phyloP scores from a whole-genome alignment of 2,113 vertebrate species.

The Falcunculus frontatus region DNA sequence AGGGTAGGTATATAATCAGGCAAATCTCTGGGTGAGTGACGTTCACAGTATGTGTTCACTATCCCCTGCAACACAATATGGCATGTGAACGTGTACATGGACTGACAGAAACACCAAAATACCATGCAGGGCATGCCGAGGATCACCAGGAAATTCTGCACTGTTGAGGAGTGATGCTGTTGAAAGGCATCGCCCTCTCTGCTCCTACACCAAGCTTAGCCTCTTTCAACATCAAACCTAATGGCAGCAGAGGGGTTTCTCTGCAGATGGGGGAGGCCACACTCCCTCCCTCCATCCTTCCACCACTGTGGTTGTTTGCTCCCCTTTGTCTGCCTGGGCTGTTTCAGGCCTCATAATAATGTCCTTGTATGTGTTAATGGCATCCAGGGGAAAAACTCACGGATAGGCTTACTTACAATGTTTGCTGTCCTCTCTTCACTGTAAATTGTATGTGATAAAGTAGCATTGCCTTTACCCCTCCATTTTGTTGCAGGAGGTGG shows the following conservation, averaged over 20 bases:
- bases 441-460: background rate
- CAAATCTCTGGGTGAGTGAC: background rate
- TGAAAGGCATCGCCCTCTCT: background rate
- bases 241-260: background rate
- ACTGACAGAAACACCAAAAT: constrained; percentile 29
- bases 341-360: background rate
- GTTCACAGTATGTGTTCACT: background rate
- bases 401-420: background rate
- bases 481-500: constrained; percentile 50
- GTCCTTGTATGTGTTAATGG: background rate
- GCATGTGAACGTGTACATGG: background rate
- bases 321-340: background rate
- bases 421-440: background rate
- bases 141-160: constrained; percentile 6
- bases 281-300: background rate
- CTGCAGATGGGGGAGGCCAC: background rate
- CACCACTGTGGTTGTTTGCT: background rate
- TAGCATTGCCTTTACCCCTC: background rate
- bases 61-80: background rate
- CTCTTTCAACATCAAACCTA: background rate
- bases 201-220: background rate
- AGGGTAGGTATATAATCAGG: background rate
- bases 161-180: background rate
- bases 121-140: background rate
- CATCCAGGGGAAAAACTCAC: background rate